Evolutionary conservation across 1,140 invertebrate genomes (phyloP).

Genomic region (Artemia franciscana): DNA sequence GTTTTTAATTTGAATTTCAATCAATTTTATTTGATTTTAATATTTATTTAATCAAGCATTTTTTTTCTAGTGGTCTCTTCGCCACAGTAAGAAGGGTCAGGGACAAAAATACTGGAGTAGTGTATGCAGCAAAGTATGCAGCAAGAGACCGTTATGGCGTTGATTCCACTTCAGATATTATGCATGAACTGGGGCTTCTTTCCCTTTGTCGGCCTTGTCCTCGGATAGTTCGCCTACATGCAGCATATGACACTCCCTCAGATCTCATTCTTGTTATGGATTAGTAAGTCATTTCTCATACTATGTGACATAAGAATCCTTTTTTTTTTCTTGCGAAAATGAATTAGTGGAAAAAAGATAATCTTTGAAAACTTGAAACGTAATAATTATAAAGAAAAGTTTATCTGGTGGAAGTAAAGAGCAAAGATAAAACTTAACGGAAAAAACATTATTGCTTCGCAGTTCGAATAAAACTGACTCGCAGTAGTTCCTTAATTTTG

Average conservation of each 20-base stretch:
- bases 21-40: too few relatives aligned
- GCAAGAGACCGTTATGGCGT: constrained; percentile 34
- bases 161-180: constrained; percentile 34
- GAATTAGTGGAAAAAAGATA: too few relatives aligned
- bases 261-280: constrained; percentile 48
- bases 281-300: constrained; percentile 39
- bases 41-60: constrained; percentile 9
- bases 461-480: too few relatives aligned
- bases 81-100: constrained; percentile 42
- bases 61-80: constrained; percentile 40
- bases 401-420: too few relatives aligned
- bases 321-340: not conserved
- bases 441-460: too few relatives aligned
- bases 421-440: too few relatives aligned
- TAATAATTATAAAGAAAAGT: too few relatives aligned
- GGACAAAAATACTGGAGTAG: constrained; percentile 29
- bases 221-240: constrained; percentile 37
- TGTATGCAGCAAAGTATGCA: constrained; percentile 51
- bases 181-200: constrained; percentile 40
- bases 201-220: constrained; percentile 34
- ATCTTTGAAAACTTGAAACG: too few relatives aligned
- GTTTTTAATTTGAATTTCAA: too few relatives aligned
- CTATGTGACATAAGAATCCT: too few relatives aligned
- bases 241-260: constrained; percentile 41
- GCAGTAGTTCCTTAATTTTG: too few relatives aligned